These are phyloP conservation scores for Xiphophorus hellerii DNA, from an alignment of 2,113 vertebrate species.

Conservation along the genomic window DNA sequence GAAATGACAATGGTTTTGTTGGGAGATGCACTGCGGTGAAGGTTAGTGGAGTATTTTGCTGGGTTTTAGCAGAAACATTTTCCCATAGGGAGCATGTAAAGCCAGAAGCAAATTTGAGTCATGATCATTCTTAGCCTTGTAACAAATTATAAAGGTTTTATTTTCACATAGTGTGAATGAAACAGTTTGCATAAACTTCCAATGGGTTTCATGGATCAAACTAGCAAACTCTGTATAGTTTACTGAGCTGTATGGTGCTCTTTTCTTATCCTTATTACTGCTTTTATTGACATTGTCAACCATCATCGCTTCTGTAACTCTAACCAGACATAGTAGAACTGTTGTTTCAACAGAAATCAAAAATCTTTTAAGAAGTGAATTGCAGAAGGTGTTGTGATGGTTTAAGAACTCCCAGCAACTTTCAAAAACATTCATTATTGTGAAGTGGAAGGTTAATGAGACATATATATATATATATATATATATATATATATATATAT, in stretches of 20 bases:
- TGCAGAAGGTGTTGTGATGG: too few species aligned
- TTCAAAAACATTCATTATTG: too few species aligned
- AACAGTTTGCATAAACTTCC: background rate
- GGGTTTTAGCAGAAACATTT: slow-evolving; percentile 42
- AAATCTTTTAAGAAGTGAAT: background rate
- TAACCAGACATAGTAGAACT: too few species aligned
- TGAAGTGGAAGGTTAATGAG: too few species aligned
- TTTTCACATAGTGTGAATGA: background rate
- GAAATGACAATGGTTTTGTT: slow-evolving; percentile 43
- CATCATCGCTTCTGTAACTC: too few species aligned
- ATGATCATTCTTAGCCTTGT: slow-evolving; percentile 26
- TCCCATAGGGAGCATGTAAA: slow-evolving; percentile 46
- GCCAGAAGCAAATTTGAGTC: slow-evolving; percentile 45
- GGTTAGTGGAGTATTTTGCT: slow-evolving; percentile 39
- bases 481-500: too few species aligned
- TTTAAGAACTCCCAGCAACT: too few species aligned
- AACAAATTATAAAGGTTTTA: background rate
- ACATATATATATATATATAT: too few species aligned
- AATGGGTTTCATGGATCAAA: background rate
- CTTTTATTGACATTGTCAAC: too few species aligned
- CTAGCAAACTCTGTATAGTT: background rate
- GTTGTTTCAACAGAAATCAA: too few species aligned
- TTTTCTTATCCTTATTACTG: too few species aligned
- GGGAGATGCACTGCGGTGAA: slow-evolving; percentile 39
- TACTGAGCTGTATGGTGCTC: too few species aligned